These are phyloP conservation scores for Paraplagusia blochii DNA, from an alignment of 2,113 vertebrate genomes.

Conservation along the genomic window DNA sequence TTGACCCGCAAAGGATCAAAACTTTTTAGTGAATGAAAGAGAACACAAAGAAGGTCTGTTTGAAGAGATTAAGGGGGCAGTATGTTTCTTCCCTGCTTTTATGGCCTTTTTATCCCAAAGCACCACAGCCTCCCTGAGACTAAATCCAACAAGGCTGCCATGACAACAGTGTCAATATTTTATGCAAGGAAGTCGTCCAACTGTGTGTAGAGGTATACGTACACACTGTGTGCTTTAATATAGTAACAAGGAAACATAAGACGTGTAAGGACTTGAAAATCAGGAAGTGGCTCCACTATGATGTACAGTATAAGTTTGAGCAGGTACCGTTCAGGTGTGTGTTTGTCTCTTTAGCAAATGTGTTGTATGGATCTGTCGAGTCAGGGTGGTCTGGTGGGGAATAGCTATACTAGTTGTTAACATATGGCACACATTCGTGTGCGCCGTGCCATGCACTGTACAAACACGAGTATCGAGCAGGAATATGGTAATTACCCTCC, in stretches of 20 bases:
- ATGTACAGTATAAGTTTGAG: not conserved
- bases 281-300: too few species aligned
- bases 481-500: slow-evolving; percentile 48
- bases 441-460: not conserved
- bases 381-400: not conserved
- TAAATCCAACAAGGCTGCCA: slow-evolving; percentile 46
- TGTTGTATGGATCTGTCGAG: not conserved
- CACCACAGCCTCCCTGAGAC: slow-evolving; percentile 40
- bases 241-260: slow-evolving; percentile 2
- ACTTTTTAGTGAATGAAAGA: not conserved
- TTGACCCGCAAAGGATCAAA: not conserved
- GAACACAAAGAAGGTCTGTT: slow-evolving; percentile 32
- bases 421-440: too few species aligned
- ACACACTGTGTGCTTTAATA: slow-evolving; percentile 11
- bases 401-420: slow-evolving; percentile 1
- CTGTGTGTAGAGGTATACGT: not conserved
- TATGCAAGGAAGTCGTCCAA: slow-evolving; percentile 29
- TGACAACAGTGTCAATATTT: slow-evolving; percentile 73
- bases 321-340: slow-evolving; percentile 7
- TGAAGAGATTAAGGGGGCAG: not conserved
- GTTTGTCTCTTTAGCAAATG: not conserved
- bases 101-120: slow-evolving; percentile 50
- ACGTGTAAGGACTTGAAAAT: slow-evolving; percentile 3
- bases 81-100: slow-evolving; percentile 26
- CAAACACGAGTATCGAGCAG: slow-evolving; percentile 36